A percentile compares a stretch with the other conserved stretches of the same genome.
Conservation (phyloP, 1,140 invertebrate species). For the Cardiocondyla obscurior region DNA sequence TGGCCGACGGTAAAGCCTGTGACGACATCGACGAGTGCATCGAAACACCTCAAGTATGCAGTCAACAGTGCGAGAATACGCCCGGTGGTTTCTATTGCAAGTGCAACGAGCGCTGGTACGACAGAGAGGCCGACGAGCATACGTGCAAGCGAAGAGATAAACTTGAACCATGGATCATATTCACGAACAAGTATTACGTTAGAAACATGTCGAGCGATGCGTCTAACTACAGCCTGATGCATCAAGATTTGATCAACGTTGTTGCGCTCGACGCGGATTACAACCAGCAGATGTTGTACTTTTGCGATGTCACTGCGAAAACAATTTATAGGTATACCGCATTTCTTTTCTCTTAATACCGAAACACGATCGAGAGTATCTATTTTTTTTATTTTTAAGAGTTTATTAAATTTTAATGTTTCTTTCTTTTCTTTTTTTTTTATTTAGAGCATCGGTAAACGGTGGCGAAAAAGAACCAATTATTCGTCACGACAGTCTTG, state of each 20-base stretch:
- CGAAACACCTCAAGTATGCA: constrained; percentile 95
- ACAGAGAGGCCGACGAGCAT: constrained; percentile 92
- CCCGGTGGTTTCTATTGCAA: constrained; percentile 98
- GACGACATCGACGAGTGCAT: constrained; percentile 97
- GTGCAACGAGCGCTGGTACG: constrained; percentile 97
- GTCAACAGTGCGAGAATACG: constrained; percentile 97
- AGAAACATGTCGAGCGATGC: constrained; percentile 97
- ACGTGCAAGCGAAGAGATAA: constrained; percentile 95
- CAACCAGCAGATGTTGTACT: constrained; percentile 93
- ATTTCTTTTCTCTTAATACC: neutral
- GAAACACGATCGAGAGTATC: neutral
- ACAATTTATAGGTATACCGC: constrained; percentile 89
- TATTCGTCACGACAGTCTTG: constrained; percentile 96
- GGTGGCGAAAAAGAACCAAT: constrained; percentile 90
- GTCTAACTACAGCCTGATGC: constrained; percentile 92
- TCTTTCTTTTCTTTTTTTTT: neutral
- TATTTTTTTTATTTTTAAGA: neutral
- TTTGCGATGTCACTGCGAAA: constrained; percentile 97
- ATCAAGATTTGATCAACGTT: constrained; percentile 98
- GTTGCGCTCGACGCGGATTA: constrained; percentile 98
- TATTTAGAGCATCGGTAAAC: constrained; percentile 76
- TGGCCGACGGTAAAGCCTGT: constrained; percentile 94
- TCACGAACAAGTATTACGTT: constrained; percentile 99
- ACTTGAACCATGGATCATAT: constrained; percentile 95
- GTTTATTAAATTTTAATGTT: neutral